A percentile compares a stretch with the other conserved stretches of the same genome.
Conservation (phyloP, 2,888 invertebrate genomes). For the Tenodera sinensis region DNA sequence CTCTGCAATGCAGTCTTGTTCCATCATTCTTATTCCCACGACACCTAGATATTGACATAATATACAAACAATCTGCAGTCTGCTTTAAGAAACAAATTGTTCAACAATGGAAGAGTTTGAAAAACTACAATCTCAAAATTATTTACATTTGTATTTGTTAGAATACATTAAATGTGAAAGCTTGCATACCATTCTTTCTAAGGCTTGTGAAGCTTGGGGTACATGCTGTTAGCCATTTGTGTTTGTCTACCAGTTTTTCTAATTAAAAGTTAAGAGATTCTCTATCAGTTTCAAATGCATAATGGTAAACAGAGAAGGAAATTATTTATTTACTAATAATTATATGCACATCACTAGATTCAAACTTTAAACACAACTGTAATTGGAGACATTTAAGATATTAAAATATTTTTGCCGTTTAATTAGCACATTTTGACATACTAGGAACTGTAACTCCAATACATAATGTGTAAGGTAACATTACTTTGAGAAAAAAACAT, state of each 20-base stretch:
- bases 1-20: background rate
- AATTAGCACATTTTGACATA: background rate
- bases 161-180: background rate
- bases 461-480: background rate
- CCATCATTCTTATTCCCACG: background rate
- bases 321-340: background rate
- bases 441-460: background rate
- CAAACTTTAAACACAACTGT: background rate
- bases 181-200: background rate
- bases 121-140: background rate
- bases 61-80: background rate
- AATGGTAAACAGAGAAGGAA: background rate
- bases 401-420: no score
- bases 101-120: background rate
- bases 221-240: background rate
- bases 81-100: background rate
- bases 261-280: no score
- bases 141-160: background rate
- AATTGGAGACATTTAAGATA: background rate
- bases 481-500: background rate
- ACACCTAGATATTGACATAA: background rate
- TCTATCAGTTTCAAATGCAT: background rate
- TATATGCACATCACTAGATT: background rate
- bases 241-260: no score
- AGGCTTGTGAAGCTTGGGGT: background rate